Percentiles rank a stretch among this genome's conserved stretches.
Conservation (phyloP, 2,797 vertebrate genomes). For the Danio tinwini region DNA sequence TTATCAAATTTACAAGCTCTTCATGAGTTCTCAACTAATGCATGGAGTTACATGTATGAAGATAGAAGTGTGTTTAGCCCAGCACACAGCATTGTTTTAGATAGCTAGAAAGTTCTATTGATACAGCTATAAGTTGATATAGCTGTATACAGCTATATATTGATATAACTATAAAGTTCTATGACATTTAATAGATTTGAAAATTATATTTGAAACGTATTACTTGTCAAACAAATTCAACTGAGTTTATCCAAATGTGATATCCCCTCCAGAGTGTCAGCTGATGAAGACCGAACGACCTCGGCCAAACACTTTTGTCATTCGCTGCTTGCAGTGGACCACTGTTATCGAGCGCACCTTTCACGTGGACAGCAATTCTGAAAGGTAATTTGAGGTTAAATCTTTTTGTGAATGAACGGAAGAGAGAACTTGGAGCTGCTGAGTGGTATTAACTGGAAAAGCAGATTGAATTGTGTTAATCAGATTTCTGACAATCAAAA, state of each 20-base stretch:
- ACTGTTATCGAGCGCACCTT: conserved; percentile 95
- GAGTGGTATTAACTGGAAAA: not conserved
- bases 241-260: not conserved
- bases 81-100: no score
- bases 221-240: not conserved
- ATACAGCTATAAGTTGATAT: no score
- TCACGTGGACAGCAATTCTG: conserved; percentile 89
- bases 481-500: not conserved
- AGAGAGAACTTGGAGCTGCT: not conserved
- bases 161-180: no score
- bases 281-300: conserved; percentile 95
- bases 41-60: no score
- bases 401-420: not conserved
- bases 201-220: not conserved
- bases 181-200: no score
- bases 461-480: not conserved
- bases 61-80: no score
- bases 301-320: conserved; percentile 92
- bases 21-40: no score
- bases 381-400: conserved; percentile 76
- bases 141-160: no score
- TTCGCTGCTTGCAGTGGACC: conserved; percentile 97
- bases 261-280: conserved; percentile 85
- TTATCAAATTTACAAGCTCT: no score
- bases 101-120: no score